Conservation (phyloP, 2,797 vertebrate genomes). For the Pipistrellus kuhlii region DNA sequence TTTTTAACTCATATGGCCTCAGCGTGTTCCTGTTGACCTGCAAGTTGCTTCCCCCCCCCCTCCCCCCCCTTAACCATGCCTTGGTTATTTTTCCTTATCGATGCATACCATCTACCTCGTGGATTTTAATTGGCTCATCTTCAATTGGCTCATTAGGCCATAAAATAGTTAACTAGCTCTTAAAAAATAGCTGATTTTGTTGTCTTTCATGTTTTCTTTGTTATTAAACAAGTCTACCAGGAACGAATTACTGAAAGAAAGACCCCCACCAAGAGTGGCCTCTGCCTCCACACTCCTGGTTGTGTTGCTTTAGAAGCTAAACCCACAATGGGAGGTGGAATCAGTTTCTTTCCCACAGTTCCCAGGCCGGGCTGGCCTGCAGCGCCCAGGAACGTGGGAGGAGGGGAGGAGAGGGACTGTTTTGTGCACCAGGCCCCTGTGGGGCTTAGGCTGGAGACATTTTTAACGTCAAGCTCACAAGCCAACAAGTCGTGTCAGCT, state of each 20-base stretch:
- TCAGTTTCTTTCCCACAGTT: neutral
- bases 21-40: neutral
- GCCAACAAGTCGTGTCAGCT: slow-evolving; percentile 54
- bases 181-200: neutral
- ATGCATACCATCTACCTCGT: neutral
- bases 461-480: slow-evolving; percentile 28
- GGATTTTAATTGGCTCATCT: neutral
- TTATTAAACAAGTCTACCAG: neutral
- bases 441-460: neutral
- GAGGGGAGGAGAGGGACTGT: neutral
- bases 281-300: neutral
- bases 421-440: neutral
- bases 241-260: neutral
- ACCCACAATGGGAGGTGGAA: neutral
- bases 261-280: neutral
- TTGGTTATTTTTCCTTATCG: slow-evolving; percentile 23
- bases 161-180: neutral
- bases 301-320: slow-evolving; percentile 24
- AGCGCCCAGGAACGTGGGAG: neutral
- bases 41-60: neutral
- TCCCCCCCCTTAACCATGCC: neutral
- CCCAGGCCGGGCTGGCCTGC: neutral
- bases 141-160: neutral
- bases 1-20: neutral
- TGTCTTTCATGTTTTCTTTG: neutral